Percentiles rank a stretch among this genome's conserved stretches.
phyloP scores from a whole-genome alignment of 2,888 invertebrate genomes.

The Hydrotaea cyrtoneurina region DNA sequence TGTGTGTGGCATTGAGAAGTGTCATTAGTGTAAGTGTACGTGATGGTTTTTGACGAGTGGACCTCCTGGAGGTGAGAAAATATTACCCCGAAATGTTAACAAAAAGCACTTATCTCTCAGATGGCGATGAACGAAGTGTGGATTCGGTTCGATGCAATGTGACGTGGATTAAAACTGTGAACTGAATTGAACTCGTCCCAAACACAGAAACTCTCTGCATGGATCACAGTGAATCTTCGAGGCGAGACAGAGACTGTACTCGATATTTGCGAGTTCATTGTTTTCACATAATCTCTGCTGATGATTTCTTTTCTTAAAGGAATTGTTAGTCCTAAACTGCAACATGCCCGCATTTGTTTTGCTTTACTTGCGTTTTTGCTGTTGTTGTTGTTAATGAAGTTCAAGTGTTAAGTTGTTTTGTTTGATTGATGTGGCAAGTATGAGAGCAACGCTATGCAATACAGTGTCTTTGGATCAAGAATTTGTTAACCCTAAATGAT shows the following conservation, averaged over 20 bases:
- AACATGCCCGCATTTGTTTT: slow-evolving; percentile 68
- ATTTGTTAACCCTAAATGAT: too few relatives aligned
- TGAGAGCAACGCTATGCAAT: neutral
- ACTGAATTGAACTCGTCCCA: neutral
- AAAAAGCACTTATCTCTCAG: slow-evolving; percentile 62
- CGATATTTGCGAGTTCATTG: neutral
- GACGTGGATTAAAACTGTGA: slow-evolving; percentile 35
- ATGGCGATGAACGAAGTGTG: slow-evolving; percentile 38
- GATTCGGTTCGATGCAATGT: slow-evolving; percentile 34
- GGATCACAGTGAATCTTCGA: too few relatives aligned
- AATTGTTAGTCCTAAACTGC: slow-evolving; percentile 45
- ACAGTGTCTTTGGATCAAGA: neutral
- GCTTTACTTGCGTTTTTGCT: slow-evolving; percentile 25
- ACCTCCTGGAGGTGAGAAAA: slow-evolving; percentile 81
- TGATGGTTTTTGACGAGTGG: slow-evolving; percentile 75
- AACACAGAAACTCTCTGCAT: neutral
- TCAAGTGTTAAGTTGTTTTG: slow-evolving; percentile 50
- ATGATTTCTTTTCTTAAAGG: slow-evolving; percentile 48
- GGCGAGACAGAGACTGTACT: slow-evolving; percentile 36
- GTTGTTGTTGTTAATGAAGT: slow-evolving; percentile 38
- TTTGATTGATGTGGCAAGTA: slow-evolving; percentile 38
- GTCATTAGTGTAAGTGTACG: slow-evolving; percentile 51
- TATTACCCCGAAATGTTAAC: slow-evolving; percentile 48
- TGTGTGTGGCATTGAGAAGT: slow-evolving; percentile 16
- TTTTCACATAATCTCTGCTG: slow-evolving; percentile 5